Percentiles rank a stretch among this genome's conserved stretches.
Conservation (phyloP, 1,140 invertebrate species). For the Zaprionus africanus region DNA sequence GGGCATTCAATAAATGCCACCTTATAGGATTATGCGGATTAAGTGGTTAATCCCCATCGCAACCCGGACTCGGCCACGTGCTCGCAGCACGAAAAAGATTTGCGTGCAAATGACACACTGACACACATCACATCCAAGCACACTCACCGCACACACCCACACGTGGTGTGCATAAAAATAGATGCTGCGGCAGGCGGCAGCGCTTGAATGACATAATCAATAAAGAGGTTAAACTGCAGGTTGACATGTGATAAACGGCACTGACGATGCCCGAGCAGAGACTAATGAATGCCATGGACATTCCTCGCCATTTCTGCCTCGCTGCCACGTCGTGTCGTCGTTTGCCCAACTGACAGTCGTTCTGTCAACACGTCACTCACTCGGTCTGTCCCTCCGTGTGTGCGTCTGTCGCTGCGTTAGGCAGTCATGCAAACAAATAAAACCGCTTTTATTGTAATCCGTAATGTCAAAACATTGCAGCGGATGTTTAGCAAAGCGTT, state of each 20-base stretch:
- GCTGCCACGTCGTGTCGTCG: not conserved
- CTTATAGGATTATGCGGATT: slow-evolving; percentile 18
- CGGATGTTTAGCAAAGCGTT: slow-evolving; percentile 58
- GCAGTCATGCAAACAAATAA: slow-evolving; percentile 73
- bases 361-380: slow-evolving; percentile 13
- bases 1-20: slow-evolving; percentile 33
- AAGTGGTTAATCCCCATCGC: slow-evolving; percentile 31
- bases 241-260: slow-evolving; percentile 74
- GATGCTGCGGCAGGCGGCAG: slow-evolving; percentile 19
- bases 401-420: slow-evolving; percentile 21
- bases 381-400: slow-evolving; percentile 9
- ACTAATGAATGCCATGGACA: slow-evolving; percentile 74
- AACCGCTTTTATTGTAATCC: slow-evolving; percentile 81
- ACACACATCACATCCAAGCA: not conserved
- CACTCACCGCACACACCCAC: not conserved
- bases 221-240: slow-evolving; percentile 62
- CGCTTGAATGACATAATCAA: slow-evolving; percentile 64
- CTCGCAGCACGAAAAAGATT: slow-evolving; percentile 20
- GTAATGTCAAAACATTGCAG: slow-evolving; percentile 73
- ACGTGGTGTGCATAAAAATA: slow-evolving; percentile 14
- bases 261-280: slow-evolving; percentile 22
- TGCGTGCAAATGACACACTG: slow-evolving; percentile 35
- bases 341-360: slow-evolving; percentile 20
- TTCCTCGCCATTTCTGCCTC: not conserved
- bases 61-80: slow-evolving; percentile 11